phyloP scores from a whole-genome alignment of 2,113 vertebrate species.

The Gymnorhina tibicen region DNA sequence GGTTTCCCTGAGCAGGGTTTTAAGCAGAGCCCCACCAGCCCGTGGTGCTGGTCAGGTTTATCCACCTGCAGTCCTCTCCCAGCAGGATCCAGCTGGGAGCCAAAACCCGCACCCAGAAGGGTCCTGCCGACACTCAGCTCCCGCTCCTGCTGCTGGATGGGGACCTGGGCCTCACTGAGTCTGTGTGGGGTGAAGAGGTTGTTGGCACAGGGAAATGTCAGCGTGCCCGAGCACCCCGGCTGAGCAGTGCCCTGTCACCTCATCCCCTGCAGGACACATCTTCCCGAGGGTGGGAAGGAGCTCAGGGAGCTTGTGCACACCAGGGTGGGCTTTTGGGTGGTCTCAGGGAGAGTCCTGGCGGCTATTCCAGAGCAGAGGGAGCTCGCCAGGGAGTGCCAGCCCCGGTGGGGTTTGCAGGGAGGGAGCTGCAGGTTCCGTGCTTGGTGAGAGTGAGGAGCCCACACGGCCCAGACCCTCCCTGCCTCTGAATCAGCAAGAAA shows the following conservation, averaged over 20 bases:
- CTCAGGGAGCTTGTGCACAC: not conserved
- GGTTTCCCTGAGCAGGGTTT: not conserved
- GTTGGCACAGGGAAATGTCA: not conserved
- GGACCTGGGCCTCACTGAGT: not conserved
- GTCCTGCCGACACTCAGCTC: not conserved
- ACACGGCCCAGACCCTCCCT: not conserved
- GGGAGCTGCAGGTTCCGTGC: not conserved
- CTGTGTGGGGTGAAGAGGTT: too few species aligned
- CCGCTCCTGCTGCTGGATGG: not conserved
- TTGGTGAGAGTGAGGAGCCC: not conserved
- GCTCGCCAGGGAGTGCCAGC: not conserved
- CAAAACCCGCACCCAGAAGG: fast-evolving
- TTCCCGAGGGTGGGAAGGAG: not conserved
- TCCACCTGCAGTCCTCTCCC: not conserved
- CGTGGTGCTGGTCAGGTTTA: fast-evolving
- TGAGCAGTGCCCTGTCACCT: not conserved
- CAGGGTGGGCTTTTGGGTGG: not conserved
- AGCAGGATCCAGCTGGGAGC: not conserved
- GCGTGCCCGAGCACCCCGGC: not conserved
- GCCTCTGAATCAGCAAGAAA: not conserved
- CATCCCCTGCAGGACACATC: not conserved
- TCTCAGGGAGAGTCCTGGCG: not conserved
- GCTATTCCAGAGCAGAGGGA: not conserved
- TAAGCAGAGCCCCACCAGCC: not conserved
- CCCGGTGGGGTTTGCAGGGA: not conserved